Evolutionary conservation across 1,140 invertebrate genomes (phyloP).

Genomic region (Cataglyphis hispanica): DNA sequence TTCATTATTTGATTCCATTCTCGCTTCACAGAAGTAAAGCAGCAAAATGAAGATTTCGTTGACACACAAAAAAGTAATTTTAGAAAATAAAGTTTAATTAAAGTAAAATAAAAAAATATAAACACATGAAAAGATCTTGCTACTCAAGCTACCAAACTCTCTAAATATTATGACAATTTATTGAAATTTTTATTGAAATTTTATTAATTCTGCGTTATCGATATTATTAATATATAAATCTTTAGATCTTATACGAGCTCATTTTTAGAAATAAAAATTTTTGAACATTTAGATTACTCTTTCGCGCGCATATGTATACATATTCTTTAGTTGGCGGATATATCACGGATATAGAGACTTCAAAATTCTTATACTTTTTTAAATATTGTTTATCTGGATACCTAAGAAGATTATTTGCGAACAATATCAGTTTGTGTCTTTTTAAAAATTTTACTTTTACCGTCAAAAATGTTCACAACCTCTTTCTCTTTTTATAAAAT

Average conservation of each 20-base stretch:
- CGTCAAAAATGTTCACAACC: background rate
- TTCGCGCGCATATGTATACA: no score
- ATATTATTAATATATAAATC: no score
- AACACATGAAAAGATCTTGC: background rate
- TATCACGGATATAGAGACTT: background rate
- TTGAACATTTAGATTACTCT: background rate
- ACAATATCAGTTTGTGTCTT: background rate
- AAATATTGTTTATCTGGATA: no score
- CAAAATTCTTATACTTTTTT: no score
- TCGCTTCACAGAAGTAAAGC: background rate
- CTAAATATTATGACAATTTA: no score
- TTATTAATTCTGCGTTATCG: no score
- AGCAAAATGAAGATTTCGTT: background rate
- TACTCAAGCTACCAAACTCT: background rate
- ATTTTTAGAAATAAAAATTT: no score
- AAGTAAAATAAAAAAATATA: no score
- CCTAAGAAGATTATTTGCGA: background rate
- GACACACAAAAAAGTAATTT: background rate
- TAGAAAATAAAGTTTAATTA: no score
- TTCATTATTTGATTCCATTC: background rate
- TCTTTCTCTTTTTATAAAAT: background rate
- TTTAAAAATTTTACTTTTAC: background rate
- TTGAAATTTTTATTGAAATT: no score
- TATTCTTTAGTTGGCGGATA: background rate
- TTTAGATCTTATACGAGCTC: no score